These are phyloP conservation scores for Hydrozoanthus gracilis DNA, from an alignment of 92 coral and sea anemone genomes.

Conservation along the genomic window DNA sequence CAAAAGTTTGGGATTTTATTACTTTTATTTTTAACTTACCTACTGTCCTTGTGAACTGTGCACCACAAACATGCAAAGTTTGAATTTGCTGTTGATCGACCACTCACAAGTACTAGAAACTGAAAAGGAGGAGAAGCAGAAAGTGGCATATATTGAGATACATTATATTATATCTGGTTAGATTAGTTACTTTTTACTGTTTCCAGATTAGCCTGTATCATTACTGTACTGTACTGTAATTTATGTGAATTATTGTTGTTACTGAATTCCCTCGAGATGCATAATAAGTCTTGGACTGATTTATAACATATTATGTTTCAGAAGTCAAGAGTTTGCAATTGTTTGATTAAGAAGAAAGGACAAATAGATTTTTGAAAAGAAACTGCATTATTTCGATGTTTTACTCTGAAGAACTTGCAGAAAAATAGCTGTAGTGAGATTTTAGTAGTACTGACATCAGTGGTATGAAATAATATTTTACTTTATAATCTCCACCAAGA, in stretches of 20 bases:
- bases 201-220: background rate
- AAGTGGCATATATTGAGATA: conserved; percentile 24
- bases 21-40: conserved; percentile 10
- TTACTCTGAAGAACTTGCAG: conserved; percentile 7
- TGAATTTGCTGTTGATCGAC: conserved; percentile 54
- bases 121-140: conserved; percentile 27
- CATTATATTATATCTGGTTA: background rate
- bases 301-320: conserved; percentile 7
- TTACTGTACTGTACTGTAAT: background rate
- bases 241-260: background rate
- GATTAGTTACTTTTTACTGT: background rate
- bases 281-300: conserved; percentile 27
- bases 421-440: conserved; percentile 8
- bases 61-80: conserved; percentile 65
- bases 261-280: background rate
- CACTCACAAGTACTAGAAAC: conserved; percentile 31
- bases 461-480: conserved; percentile 10
- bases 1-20: conserved; percentile 2
- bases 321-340: conserved; percentile 1
- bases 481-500: conserved; percentile 64
- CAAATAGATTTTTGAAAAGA: conserved; percentile 29
- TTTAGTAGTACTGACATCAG: conserved; percentile 13
- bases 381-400: conserved; percentile 23
- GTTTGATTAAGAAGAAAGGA: conserved; percentile 23
- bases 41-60: conserved; percentile 49